Base-by-base conservation (phyloP, 2,888 invertebrate genomes). In the Troilus luridus region DNA sequence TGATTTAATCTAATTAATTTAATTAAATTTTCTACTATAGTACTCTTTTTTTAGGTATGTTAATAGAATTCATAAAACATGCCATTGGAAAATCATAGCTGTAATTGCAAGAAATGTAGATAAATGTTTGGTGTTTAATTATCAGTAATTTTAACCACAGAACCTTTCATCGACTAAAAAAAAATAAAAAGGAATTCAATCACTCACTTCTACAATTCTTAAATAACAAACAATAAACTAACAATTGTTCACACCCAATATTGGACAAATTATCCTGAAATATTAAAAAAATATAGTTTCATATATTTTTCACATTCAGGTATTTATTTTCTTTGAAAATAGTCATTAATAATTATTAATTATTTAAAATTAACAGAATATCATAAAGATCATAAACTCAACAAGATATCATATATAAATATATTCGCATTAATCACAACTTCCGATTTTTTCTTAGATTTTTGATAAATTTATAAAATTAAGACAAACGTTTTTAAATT, bases 391-490 rank as follows among this genome's bases (percentile, higher is more conserved):
- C n/a, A 58, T n/a, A 85, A 85, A 85, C 85, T 85, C 85, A 85
- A 85, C 59, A 90, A 77, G 67, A 90, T n/a, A 11, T 58, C 90
- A 27, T 90, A 90, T 90, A 90, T 90, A 90, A 90, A 90, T 90
- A 90, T 90, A 90, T 90, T 90, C 90, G 90, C 90, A 90, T 77
- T 64, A 72, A 64, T 89, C 56, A 90, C 56, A 85, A 85, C 85
- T 85, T 88, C 5, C 8, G 54, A 62, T 54, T 90, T 90, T 72
- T 56, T 27, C 54, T 54, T 85, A 12, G 0, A 90, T 60, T 19
- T 77, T 5, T 41, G 21, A 90, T 81, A 81, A 90, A 81, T 90
- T 90, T 60, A 81, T 60, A 81, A 41, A 41, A 59, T 67, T n/a
- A n/a, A 89, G 59, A 17, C 27, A 41, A 77, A 77, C 54, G 19